A percentile compares a stretch with the other conserved stretches of the same genome.
phyloP scores from a whole-genome alignment of 1,140 invertebrate species.

The Magallana ariakensis region DNA sequence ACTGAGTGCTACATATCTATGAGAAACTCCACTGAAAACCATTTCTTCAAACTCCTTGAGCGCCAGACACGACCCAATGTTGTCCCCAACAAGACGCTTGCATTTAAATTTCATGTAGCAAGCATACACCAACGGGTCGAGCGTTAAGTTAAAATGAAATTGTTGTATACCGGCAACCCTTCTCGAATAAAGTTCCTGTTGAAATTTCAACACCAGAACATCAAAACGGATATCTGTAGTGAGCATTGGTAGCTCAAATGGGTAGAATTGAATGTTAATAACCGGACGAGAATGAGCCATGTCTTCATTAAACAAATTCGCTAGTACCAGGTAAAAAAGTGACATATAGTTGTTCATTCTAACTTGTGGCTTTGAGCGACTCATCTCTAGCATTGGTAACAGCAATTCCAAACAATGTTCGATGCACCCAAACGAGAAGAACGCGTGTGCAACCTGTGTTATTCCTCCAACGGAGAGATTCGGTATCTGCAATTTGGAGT shows the following conservation, averaged over 20 bases:
- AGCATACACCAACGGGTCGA: neutral
- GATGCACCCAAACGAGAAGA: neutral
- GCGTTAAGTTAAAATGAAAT: neutral
- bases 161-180: neutral
- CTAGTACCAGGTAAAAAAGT: neutral
- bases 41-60: neutral
- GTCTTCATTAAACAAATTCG: neutral
- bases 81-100: neutral
- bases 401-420: neutral
- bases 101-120: constrained; percentile 4
- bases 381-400: neutral
- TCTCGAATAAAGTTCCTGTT: neutral
- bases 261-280: neutral
- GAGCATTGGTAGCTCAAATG: neutral
- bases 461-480: neutral
- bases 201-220: neutral
- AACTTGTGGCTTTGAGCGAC: neutral
- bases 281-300: neutral
- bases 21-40: neutral
- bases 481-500: neutral
- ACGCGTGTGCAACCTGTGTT: neutral
- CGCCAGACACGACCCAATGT: neutral
- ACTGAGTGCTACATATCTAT: neutral
- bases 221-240: neutral
- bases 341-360: neutral